Conservation (phyloP, 2,888 invertebrate species). For the Graphium colonna region DNA sequence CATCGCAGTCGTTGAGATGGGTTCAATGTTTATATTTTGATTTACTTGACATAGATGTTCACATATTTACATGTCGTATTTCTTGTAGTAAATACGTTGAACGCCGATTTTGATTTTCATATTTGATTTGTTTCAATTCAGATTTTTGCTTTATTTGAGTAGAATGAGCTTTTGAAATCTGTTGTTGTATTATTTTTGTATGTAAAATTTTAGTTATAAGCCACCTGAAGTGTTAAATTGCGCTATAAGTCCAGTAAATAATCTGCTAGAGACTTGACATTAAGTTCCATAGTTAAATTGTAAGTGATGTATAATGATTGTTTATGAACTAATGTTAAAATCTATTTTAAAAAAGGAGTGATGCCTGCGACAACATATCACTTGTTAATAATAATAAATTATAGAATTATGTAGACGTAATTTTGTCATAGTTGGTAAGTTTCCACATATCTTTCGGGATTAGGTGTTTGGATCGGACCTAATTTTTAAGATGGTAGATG, state of each 20-base stretch:
- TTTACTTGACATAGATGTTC: no score
- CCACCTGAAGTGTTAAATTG: conserved; percentile 72
- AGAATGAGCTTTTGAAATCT: conserved; percentile 54
- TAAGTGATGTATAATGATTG: conserved; percentile 54
- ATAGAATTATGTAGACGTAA: conserved; percentile 68
- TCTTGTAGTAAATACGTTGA: conserved; percentile 7
- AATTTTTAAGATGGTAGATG: no score
- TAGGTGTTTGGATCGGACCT: conserved; percentile 33
- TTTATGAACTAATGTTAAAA: conserved; percentile 58
- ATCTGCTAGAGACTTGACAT: conserved; percentile 44
- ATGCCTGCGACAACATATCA: conserved; percentile 77
- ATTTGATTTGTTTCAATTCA: conserved; percentile 38
- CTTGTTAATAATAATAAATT: conserved; percentile 78
- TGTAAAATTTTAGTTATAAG: conserved; percentile 68
- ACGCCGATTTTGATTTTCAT: conserved; percentile 24
- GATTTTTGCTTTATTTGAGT: conserved; percentile 44
- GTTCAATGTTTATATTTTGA: conserved; percentile 49
- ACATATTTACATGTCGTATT: conserved; percentile 23
- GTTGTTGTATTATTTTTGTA: conserved; percentile 66
- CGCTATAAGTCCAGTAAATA: conserved; percentile 58
- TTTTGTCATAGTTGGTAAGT: conserved; percentile 65
- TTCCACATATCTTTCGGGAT: conserved; percentile 64
- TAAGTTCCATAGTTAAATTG: conserved; percentile 51
- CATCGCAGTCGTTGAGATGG: conserved; percentile 29
- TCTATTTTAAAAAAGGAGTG: conserved; percentile 65